Evolutionary conservation across 1,140 invertebrate genomes (phyloP).

Genomic region (Pomacea maculata): DNA sequence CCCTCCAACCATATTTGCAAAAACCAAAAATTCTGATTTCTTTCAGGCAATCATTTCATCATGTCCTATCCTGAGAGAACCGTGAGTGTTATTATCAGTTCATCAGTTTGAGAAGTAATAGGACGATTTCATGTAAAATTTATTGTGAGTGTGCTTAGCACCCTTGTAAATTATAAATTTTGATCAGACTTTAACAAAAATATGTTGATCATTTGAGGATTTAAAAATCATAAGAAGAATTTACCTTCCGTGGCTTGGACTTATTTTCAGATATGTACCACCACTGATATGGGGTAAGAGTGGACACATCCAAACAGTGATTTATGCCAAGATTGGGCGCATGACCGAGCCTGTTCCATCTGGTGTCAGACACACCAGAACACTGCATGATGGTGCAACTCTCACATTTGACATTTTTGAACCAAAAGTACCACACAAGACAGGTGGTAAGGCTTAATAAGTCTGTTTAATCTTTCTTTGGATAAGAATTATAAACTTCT

Average conservation of each 20-base stretch:
- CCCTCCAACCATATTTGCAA: conserved; percentile 78
- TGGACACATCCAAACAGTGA: conserved; percentile 90
- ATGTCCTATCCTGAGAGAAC: conserved; percentile 78
- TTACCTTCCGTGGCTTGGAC: background rate
- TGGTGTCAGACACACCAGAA: conserved; percentile 79
- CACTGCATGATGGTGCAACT: conserved; percentile 83
- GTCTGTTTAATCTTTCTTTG: background rate
- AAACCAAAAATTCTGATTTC: conserved; percentile 75
- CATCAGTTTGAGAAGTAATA: conserved; percentile 15
- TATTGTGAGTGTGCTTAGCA: background rate
- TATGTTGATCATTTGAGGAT: background rate
- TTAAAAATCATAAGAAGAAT: background rate
- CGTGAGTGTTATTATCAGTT: conserved; percentile 73
- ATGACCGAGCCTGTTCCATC: conserved; percentile 86
- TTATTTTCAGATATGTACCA: conserved; percentile 81
- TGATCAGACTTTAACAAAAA: background rate
- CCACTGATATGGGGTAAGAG: conserved; percentile 93
- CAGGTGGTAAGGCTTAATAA: conserved; percentile 41
- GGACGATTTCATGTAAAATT: background rate
- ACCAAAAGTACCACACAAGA: conserved; percentile 70
- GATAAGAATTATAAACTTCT: background rate
- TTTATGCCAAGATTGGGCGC: conserved; percentile 88
- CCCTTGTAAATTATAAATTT: background rate
- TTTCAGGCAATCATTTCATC: conserved; percentile 79
- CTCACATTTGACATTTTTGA: conserved; percentile 93